These are phyloP conservation scores for Lerema accius DNA, from an alignment of 1,140 invertebrate species.

Conservation along the genomic window DNA sequence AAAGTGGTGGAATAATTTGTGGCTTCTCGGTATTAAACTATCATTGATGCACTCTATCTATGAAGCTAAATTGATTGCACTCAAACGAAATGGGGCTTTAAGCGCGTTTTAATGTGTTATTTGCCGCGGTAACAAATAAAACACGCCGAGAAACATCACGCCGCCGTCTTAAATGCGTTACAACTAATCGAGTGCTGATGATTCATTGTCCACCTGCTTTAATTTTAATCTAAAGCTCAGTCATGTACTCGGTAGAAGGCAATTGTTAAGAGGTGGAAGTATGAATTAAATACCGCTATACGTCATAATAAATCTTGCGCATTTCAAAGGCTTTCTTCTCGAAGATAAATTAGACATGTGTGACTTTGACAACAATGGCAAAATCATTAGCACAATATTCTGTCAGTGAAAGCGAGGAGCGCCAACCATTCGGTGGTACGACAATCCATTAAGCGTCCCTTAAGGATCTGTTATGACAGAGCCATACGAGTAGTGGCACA, in stretches of 20 bases:
- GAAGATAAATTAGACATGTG: slow-evolving; percentile 27
- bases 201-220: slow-evolving; percentile 28
- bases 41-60: slow-evolving; percentile 18
- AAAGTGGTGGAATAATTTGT: slow-evolving; percentile 69
- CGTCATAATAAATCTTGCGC: slow-evolving; percentile 29
- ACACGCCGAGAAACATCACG: not conserved
- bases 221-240: slow-evolving; percentile 15
- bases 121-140: slow-evolving; percentile 2
- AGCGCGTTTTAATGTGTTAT: slow-evolving; percentile 22
- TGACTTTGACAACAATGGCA: slow-evolving; percentile 28
- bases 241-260: slow-evolving; percentile 2
- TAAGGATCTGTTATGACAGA: slow-evolving; percentile 77
- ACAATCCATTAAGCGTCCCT: slow-evolving; percentile 51
- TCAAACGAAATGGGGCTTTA: slow-evolving; percentile 20
- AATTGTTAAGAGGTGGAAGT: slow-evolving; percentile 3
- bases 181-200: slow-evolving; percentile 18
- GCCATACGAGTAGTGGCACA: slow-evolving; percentile 66
- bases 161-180: slow-evolving; percentile 9
- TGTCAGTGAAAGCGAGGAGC: slow-evolving; percentile 12
- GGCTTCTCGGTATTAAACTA: slow-evolving; percentile 40
- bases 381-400: slow-evolving; percentile 31
- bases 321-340: slow-evolving; percentile 31
- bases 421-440: slow-evolving; percentile 7
- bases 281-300: slow-evolving; percentile 29
- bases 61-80: slow-evolving; percentile 39